phyloP scores from a whole-genome alignment of 2,113 vertebrate species.

The Neotragus moschatus region DNA sequence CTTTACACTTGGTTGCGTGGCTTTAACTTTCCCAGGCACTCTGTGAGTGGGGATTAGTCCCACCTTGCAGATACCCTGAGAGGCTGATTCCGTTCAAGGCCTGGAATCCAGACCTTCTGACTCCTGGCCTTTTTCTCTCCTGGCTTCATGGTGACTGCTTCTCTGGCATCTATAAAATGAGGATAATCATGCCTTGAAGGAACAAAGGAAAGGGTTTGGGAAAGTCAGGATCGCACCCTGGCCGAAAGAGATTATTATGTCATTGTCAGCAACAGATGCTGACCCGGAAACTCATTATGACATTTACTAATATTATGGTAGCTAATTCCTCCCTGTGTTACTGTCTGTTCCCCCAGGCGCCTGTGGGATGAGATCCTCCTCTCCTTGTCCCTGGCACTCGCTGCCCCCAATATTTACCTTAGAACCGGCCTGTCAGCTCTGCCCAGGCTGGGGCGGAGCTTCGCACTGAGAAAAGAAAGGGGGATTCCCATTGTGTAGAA shows the following conservation, averaged over 20 bases:
- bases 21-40: neutral
- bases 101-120: neutral
- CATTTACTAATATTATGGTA: slow-evolving; percentile 62
- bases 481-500: neutral
- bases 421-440: slow-evolving; percentile 61
- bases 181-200: slow-evolving; percentile 49
- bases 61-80: neutral
- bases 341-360: neutral
- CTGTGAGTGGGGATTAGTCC: neutral
- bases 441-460: neutral
- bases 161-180: slow-evolving; percentile 25
- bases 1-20: neutral
- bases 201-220: slow-evolving; percentile 42
- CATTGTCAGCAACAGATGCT: slow-evolving; percentile 56
- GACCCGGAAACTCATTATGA: slow-evolving; percentile 50
- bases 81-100: neutral
- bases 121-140: neutral
- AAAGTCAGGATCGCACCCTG: slow-evolving; percentile 27
- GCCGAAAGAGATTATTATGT: slow-evolving; percentile 47
- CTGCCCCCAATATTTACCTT: slow-evolving; percentile 66
- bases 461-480: neutral
- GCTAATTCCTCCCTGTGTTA: slow-evolving; percentile 46
- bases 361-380: neutral
- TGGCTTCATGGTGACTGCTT: neutral
- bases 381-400: slow-evolving; percentile 17